A percentile compares a stretch with the other conserved stretches of the same genome.
Evolutionary conservation across 2,113 vertebrate species (phyloP).

Genomic region (Odontesthes bonariensis): DNA sequence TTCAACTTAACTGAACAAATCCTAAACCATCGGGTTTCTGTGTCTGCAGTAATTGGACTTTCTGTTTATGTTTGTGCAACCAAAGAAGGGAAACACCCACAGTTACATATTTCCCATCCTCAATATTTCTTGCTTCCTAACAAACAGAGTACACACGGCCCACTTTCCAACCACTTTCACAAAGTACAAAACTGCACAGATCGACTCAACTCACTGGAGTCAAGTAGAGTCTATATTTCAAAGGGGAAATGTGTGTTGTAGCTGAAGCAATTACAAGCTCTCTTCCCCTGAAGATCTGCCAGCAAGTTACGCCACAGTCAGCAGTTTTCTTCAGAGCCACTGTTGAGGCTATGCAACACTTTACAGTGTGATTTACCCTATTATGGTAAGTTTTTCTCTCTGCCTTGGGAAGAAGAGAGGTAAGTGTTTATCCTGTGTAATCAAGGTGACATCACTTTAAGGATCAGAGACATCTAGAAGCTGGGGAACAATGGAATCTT

Average conservation of each 20-base stretch:
- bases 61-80: neutral
- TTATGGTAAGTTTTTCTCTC: slow-evolving; percentile 68
- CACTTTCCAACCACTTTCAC: slow-evolving; percentile 39
- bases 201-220: slow-evolving; percentile 58
- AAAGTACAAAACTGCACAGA: slow-evolving; percentile 49
- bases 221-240: slow-evolving; percentile 62
- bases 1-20: neutral
- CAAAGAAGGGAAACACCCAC: neutral
- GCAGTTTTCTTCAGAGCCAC: slow-evolving; percentile 63
- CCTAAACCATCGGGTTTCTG: neutral
- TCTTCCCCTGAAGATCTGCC: slow-evolving; percentile 66
- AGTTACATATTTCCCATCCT: neutral
- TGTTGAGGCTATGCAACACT: slow-evolving; percentile 52
- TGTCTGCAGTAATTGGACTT: neutral
- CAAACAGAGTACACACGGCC: slow-evolving; percentile 10
- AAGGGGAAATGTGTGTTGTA: slow-evolving; percentile 39
- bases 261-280: slow-evolving; percentile 60
- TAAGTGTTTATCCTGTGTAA: slow-evolving; percentile 62
- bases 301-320: slow-evolving; percentile 57
- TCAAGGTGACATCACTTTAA: slow-evolving; percentile 64
- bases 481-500: slow-evolving; percentile 57
- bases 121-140: neutral
- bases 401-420: slow-evolving; percentile 20
- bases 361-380: slow-evolving; percentile 61
- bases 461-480: slow-evolving; percentile 50